Conservation (phyloP, 2,113 vertebrate species). For the Coptodon rendalli region DNA sequence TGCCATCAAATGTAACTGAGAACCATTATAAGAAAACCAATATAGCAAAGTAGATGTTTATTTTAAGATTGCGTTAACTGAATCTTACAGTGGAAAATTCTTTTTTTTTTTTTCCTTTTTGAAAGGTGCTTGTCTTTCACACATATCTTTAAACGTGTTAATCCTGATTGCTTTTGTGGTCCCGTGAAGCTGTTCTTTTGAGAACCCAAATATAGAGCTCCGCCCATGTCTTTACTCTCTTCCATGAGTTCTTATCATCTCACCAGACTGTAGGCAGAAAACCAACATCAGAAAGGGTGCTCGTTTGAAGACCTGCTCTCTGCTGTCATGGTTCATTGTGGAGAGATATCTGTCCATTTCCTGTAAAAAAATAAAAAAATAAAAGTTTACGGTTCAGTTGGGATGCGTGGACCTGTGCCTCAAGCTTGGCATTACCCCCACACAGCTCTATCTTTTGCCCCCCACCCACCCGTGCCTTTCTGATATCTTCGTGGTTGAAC, state of each 20-base stretch:
- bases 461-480: constrained; percentile 1
- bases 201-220: not conserved
- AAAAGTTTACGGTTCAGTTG: constrained; percentile 26
- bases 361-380: not conserved
- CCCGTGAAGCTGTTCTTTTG: not conserved
- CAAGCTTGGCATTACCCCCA: constrained; percentile 40
- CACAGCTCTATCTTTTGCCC: constrained; percentile 13
- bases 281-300: constrained; percentile 15
- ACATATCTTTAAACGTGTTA: not conserved
- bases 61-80: not conserved
- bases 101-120: not conserved
- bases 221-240: not conserved
- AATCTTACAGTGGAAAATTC: not conserved
- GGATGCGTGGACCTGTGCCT: constrained; percentile 10
- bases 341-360: constrained; percentile 48
- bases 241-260: constrained; percentile 32
- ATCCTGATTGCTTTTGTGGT: not conserved
- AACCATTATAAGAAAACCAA: not conserved
- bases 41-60: not conserved
- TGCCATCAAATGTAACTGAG: not conserved
- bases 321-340: constrained; percentile 40
- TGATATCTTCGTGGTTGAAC: constrained; percentile 47
- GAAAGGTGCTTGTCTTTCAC: not conserved
- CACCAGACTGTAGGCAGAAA: constrained; percentile 10
- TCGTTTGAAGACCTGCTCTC: constrained; percentile 37